Conservation (phyloP, 2,113 vertebrate species). For the Andinoacara biseriatus region DNA sequence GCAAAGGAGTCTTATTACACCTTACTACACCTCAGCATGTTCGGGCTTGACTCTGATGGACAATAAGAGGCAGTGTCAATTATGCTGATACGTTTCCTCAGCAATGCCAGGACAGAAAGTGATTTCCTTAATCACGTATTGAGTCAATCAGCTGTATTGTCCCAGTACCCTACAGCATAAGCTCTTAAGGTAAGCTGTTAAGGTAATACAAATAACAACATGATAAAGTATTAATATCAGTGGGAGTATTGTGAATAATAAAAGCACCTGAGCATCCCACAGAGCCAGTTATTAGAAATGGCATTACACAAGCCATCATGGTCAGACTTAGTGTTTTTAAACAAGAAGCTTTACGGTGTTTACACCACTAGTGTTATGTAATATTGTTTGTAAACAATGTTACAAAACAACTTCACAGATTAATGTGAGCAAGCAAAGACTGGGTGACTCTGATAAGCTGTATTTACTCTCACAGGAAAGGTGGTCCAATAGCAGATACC, state of each 20-base stretch:
- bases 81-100: neutral
- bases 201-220: neutral
- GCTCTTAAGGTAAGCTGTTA: neutral
- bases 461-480: constrained; percentile 10
- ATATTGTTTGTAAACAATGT: constrained; percentile 25
- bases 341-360: neutral
- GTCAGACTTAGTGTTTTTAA: neutral
- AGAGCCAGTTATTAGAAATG: neutral
- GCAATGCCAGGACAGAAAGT: neutral
- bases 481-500: constrained; percentile 1
- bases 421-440: constrained; percentile 40
- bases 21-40: neutral
- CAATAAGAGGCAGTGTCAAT: neutral
- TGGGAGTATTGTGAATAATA: neutral
- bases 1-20: neutral
- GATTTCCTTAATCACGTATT: neutral
- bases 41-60: neutral
- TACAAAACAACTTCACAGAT: constrained; percentile 40
- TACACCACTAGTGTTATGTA: constrained; percentile 6
- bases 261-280: neutral
- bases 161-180: neutral
- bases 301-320: neutral
- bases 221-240: neutral
- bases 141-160: neutral
- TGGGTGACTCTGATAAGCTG: constrained; percentile 18